Evolutionary conservation across 1,140 invertebrate species (phyloP), one percentile per base, ranked within the genome.

Genomic region (Scaptodrosophila lebanonensis): DNA sequence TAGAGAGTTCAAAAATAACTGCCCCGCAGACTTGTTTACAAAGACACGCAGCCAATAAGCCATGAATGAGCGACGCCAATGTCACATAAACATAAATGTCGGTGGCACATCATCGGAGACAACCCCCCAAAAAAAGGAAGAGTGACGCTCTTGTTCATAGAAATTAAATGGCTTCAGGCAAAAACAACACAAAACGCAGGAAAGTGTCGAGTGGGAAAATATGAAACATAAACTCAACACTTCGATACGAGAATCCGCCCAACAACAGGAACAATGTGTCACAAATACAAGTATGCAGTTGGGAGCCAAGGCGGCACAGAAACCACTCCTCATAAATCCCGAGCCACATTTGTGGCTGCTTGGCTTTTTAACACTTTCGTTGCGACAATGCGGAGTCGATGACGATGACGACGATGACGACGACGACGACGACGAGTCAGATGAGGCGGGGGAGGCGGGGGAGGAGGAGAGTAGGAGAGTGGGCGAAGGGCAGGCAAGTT

Each of bases 311-410:
- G 27, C 30, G 42, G 38, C 13, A 43, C 33, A 45, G 39, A 20
- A 42, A 15, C 15, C 33, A 12, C 61, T 47, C 40, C 25, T 51
- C 57, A 77, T 64, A 72, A 77, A 71, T 72, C 53, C 43, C 38
- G 17, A 63, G 64, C 39, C 67, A 63, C 72, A 76, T 63, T 71
- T 77, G 72, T 38, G 51, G 57, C 25, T 30, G 25, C 42, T 32
- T 18, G 59, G 36, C 44, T 77, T 75, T 66, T 79, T 79, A 82
- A 79, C 75, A 79, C 75, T 79, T 79, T 79, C 65, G 35, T 20
- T 54, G 44, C 62, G 63, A 56, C 69, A 68, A 70, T 57, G 62
- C 62, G 66, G 33, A 60, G 47, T 36, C 59, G n/a, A n/a, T n/a
- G n/a, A n/a, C n/a, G n/a, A n/a, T n/a, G 9, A n/a, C n/a, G n/a